Base-by-base conservation (phyloP, 2,888 invertebrate species). In the Hyles lineata region DNA sequence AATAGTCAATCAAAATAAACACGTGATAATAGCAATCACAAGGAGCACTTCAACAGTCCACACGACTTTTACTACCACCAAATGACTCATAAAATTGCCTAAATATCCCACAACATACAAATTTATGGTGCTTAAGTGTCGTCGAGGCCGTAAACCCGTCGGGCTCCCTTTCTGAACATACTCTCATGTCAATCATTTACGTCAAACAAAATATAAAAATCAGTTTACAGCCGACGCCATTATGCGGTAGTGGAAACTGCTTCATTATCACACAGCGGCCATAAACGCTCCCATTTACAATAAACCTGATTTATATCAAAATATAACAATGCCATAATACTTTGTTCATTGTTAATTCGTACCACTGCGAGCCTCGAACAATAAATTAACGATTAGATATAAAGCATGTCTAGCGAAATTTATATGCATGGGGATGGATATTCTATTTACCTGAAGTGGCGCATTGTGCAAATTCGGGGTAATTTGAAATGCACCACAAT, bases 161-260 rank as follows among this genome's bases (percentile, higher is more conserved):
- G 83, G 78, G 80, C 80, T 79, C 80, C 85, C 82, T 82, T 80
- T 78, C 55, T 76, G 78, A 83, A 79, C 80, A 63, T 74, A 84
- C 86, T 88, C 89, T 87, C 91, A 90, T 90, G 93, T 95, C 94
- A 94, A 94, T 95, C 93, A 93, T 89, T 90, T 87, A 87, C 82
- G 95, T 95, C 94, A 95, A 95, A 95, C 95, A 94, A 94, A 94
- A 87, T 92, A 93, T 94, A 92, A 94, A 94, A 94, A 90, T 90
- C 89, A 92, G 94, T 94, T 93, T 90, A 91, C 88, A 86, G 81
- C 85, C 86, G 81, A 83, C 79, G 82, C 87, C 81, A 90, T 92
- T 90, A 92, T 92, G 92, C 80, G 89, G 87, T 82, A 83, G 85
- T 85, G 85, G 82, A 88, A 89, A 93, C 86, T 84, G 89, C 94